These are phyloP conservation scores for Patiria pectinifera DNA, from an alignment of 53 echinoderm and acorn worm species.

Conservation along the genomic window DNA sequence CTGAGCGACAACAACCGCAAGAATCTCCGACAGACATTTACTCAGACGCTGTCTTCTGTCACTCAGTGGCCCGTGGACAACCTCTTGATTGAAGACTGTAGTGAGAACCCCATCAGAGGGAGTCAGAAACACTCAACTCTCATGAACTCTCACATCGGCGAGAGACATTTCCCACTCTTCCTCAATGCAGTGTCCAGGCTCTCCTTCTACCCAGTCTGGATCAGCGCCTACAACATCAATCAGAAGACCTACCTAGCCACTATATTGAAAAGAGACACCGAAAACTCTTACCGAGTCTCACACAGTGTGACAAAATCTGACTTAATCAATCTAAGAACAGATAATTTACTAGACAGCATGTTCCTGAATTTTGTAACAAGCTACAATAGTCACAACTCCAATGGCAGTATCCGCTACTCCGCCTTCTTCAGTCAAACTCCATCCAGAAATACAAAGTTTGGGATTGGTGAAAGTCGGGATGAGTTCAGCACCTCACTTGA, in stretches of 20 bases:
- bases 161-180: constrained; percentile 69
- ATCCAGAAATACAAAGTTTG: constrained; percentile 20
- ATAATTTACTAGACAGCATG: constrained; percentile 49
- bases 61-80: constrained; percentile 76
- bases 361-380: constrained; percentile 72
- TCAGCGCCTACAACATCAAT: constrained; percentile 70
- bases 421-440: constrained; percentile 65
- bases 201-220: constrained; percentile 78
- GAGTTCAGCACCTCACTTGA: constrained; percentile 29
- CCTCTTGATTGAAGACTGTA: constrained; percentile 76
- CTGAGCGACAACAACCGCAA: constrained; percentile 90
- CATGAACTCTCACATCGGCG: constrained; percentile 73
- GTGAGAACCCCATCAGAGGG: constrained; percentile 37
- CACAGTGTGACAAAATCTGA: constrained; percentile 58
- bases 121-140: constrained; percentile 52
- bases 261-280: constrained; percentile 43
- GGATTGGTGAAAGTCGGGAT: constrained; percentile 33
- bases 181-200: constrained; percentile 61
- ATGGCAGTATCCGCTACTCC: constrained; percentile 66
- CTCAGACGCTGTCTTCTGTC: constrained; percentile 55
- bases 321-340: constrained; percentile 36
- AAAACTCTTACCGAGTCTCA: neutral
- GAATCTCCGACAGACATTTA: constrained; percentile 68
- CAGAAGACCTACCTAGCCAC: constrained; percentile 74
- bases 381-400: constrained; percentile 66